Percentiles rank a stretch among this genome's conserved stretches.
Conservation (phyloP, 2,113 vertebrate genomes). For the Genyomyrus donnyi region DNA sequence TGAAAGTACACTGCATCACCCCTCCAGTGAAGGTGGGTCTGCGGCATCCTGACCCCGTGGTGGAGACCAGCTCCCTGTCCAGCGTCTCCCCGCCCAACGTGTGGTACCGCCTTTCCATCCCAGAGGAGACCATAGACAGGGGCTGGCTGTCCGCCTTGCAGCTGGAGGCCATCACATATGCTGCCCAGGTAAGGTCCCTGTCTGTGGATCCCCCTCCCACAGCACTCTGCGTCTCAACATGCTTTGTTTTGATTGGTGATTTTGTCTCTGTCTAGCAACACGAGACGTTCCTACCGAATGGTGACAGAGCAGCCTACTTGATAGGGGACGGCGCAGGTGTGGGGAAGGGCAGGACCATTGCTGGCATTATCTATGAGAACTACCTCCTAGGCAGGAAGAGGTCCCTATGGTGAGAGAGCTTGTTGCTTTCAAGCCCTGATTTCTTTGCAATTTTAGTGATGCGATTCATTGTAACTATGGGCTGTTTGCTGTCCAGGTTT, state of each 20-base stretch:
- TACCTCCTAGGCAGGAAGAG: slow-evolving; percentile 92
- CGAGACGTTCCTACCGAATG: slow-evolving; percentile 91
- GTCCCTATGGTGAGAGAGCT: slow-evolving; percentile 80
- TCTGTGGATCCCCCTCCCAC: no score
- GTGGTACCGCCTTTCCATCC: slow-evolving; percentile 90
- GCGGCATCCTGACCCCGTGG: slow-evolving; percentile 91
- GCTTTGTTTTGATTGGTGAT: background rate
- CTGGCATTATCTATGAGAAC: slow-evolving; percentile 95
- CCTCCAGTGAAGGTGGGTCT: slow-evolving; percentile 81
- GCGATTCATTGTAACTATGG: background rate
- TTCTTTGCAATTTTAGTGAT: slow-evolving; percentile 15
- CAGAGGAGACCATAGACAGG: slow-evolving; percentile 87
- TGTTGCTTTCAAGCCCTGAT: background rate
- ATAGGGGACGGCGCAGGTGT: slow-evolving; percentile 97
- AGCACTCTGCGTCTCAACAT: background rate
- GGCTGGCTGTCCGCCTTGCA: slow-evolving; percentile 93
- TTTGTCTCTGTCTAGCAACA: slow-evolving; percentile 75
- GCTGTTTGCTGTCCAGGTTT: slow-evolving; percentile 66
- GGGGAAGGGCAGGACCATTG: slow-evolving; percentile 95
- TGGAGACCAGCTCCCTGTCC: slow-evolving; percentile 94
- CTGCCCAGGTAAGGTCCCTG: slow-evolving; percentile 75
- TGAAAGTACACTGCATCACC: background rate
- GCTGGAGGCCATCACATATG: slow-evolving; percentile 92
- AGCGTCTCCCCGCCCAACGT: slow-evolving; percentile 92
- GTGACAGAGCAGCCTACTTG: slow-evolving; percentile 90